Base-by-base conservation (phyloP, 1,140 invertebrate genomes). In the Sitobion miscanthi region DNA sequence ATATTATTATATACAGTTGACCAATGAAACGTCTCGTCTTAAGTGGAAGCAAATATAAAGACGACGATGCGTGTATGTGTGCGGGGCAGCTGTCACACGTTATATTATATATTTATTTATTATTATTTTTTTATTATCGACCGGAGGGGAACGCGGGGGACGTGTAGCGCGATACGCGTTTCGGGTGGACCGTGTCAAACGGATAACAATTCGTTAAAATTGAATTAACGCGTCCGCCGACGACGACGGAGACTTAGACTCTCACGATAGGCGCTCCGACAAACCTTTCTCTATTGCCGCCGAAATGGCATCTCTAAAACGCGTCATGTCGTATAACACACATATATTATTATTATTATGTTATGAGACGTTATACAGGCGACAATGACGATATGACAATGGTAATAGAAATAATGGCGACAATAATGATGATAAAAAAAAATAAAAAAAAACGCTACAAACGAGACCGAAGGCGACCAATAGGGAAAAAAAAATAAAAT, bases 131-230 rank as follows among this genome's bases (percentile, higher is more conserved):
- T 35, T 82, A 42, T 49, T 49, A 0, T 20, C 6, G 77, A 23
- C 21, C 4, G 20, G 35, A 38, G 35, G 21, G 7, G 77, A 38
- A 83, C 42, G 23, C 23, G n/a, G 62, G 30, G 62, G 62, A 47
- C 42, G 45, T 47, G 25, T 14, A 30, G 45, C 85, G 11, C 45
- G 85, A 86, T 86, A 47, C 87, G 87, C 35, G 49, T 90, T 57
- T 90, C 30, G 47, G 77, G 91, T 42, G 23, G 82, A 92, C 89
- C 91, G 91, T 93, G 38, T 93, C 91, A 93, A 93, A 93, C 91
- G 91, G 62, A 91, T 90, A 90, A 90, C 89, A 69, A 92, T 93
- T 93, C 91, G 91, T 93, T 93, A 93, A 54, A 93, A 93, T 93
- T 93, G 91, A 93, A 92, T 92, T 92, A 92, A 92, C 91, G 47